phyloP scores from a whole-genome alignment of 1,140 invertebrate genomes.

The Pogonomyrmex californicus region DNA sequence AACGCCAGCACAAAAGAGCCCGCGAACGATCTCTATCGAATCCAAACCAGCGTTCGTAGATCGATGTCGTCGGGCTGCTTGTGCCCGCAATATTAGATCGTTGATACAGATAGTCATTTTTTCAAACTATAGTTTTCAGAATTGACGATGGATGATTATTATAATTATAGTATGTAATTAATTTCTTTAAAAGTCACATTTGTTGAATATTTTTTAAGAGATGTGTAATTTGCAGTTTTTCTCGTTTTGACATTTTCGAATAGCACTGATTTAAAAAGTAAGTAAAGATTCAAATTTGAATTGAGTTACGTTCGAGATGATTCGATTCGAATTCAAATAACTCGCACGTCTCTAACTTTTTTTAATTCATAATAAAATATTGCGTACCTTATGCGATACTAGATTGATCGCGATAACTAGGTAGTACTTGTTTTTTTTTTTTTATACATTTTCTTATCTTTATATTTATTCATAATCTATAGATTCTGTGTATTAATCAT shows the following conservation, averaged over 20 bases:
- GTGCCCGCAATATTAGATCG: neutral
- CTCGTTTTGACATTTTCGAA: too few species aligned
- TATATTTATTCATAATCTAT: neutral
- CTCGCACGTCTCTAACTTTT: neutral
- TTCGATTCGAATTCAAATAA: too few species aligned
- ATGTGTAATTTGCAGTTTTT: too few species aligned
- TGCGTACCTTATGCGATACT: too few species aligned
- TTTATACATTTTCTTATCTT: neutral
- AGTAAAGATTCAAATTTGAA: too few species aligned
- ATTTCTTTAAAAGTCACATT: neutral
- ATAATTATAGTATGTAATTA: neutral
- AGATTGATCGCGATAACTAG: neutral
- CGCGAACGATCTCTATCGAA: conserved; percentile 42
- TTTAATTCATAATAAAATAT: neutral
- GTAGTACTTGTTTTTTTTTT: neutral
- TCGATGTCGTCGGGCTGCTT: conserved; percentile 35
- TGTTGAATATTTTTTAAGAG: neutral
- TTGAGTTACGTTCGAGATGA: too few species aligned
- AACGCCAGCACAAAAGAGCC: conserved; percentile 33
- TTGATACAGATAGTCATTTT: neutral
- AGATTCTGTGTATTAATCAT: neutral
- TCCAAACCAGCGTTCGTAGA: neutral
- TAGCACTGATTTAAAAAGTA: too few species aligned
- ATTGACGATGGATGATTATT: neutral
- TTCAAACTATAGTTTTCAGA: neutral